A percentile compares a stretch with the other conserved stretches of the same genome.
phyloP scores from a whole-genome alignment of 1,140 invertebrate genomes.

The Planococcus citri region DNA sequence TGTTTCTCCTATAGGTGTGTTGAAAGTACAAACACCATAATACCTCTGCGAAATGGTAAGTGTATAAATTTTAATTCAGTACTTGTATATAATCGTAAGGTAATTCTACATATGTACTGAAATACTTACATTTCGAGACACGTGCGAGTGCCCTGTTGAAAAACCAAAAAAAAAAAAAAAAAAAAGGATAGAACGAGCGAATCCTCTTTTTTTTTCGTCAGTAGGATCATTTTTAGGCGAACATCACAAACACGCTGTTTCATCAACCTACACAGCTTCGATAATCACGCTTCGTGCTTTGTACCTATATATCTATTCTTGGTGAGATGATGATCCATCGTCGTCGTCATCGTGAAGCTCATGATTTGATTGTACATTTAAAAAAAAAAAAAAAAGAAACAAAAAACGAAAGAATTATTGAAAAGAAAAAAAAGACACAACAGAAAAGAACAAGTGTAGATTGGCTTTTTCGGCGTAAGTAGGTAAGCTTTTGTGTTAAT shows the following conservation, averaged over 20 bases:
- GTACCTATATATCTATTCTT: too few relatives aligned
- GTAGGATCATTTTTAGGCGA: not conserved
- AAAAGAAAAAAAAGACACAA: too few relatives aligned
- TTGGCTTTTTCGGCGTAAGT: not conserved
- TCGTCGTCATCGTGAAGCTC: too few relatives aligned
- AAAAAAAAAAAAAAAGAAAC: too few relatives aligned
- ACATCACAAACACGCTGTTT: not conserved
- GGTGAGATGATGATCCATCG: too few relatives aligned
- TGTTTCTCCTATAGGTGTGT: conserved; percentile 12
- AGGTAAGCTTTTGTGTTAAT: not conserved
- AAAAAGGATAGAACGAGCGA: not conserved
- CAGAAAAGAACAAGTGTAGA: too few relatives aligned
- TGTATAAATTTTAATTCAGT: not conserved
- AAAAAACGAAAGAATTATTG: too few relatives aligned
- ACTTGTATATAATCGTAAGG: conserved; percentile 3
- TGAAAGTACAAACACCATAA: conserved; percentile 4
- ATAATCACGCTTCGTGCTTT: not conserved
- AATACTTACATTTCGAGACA: too few relatives aligned
- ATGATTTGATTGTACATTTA: too few relatives aligned
- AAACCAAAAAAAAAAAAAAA: too few relatives aligned
- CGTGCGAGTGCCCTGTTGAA: too few relatives aligned
- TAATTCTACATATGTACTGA: not conserved
- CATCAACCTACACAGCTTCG: not conserved
- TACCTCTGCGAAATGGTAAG: conserved; percentile 7
- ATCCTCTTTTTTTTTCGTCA: not conserved